A percentile compares a stretch with the other conserved stretches of the same genome.
Conservation (phyloP, 2,113 vertebrate species). For the Rattus rattus region DNA sequence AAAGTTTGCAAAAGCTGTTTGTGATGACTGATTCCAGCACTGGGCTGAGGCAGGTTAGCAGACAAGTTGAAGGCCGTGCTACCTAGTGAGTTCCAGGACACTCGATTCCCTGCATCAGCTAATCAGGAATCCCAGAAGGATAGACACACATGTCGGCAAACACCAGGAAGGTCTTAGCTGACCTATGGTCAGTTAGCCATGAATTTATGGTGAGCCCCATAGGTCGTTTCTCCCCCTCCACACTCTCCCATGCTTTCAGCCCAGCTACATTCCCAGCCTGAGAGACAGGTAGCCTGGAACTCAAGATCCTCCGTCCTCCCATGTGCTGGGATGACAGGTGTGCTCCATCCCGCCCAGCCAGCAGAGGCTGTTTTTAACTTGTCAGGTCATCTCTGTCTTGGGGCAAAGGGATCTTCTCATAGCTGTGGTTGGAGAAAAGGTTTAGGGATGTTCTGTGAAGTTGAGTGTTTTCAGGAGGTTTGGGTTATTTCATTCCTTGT, state of each 20-base stretch:
- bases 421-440: not conserved
- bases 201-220: not conserved
- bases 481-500: not conserved
- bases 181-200: not conserved
- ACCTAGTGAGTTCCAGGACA: not conserved
- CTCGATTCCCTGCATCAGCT: not conserved
- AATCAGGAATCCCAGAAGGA: not conserved
- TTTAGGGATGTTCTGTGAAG: not conserved
- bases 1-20: not conserved
- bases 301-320: not conserved
- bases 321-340: not conserved
- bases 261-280: not conserved
- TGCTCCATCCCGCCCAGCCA: not conserved
- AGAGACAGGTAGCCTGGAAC: not conserved
- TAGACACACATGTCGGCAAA: not conserved
- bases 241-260: no score
- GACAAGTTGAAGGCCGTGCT: not conserved
- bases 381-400: not conserved
- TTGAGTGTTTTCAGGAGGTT: not conserved
- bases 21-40: not conserved
- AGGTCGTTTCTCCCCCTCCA: not conserved
- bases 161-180: not conserved
- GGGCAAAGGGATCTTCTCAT: not conserved
- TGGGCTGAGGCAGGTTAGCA: not conserved
- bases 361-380: not conserved